Evolutionary conservation across 1,140 invertebrate species (phyloP).

Genomic region (Proales similis): DNA sequence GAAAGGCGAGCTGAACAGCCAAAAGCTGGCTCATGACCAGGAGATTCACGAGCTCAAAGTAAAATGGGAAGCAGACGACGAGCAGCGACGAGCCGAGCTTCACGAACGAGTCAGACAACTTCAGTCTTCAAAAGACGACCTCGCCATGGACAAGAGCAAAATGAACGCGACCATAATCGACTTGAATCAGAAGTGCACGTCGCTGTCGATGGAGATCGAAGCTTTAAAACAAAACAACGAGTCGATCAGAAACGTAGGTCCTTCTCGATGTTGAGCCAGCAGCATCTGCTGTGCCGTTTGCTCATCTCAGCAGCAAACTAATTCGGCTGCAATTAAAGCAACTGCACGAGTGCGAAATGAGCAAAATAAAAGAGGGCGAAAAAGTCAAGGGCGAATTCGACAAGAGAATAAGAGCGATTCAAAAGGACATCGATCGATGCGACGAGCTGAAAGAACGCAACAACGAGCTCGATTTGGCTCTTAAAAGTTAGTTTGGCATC

Average conservation of each 20-base stretch:
- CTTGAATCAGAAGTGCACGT: conserved; percentile 25
- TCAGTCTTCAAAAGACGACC: conserved; percentile 19
- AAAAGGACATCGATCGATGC: conserved; percentile 19
- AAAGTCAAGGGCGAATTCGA: conserved; percentile 29
- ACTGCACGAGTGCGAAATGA: conserved; percentile 11
- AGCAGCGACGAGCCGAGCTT: conserved; percentile 9
- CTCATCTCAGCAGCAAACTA: background rate
- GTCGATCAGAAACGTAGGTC: conserved; percentile 8
- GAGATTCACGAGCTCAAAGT: conserved; percentile 15
- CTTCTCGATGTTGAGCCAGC: background rate
- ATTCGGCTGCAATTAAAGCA: conserved; percentile 1
- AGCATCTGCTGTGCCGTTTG: background rate
- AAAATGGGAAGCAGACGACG: background rate
- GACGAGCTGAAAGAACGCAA: conserved; percentile 21
- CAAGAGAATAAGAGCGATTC: conserved; percentile 6
- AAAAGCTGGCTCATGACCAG: conserved; percentile 35
- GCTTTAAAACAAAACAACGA: conserved; percentile 33
- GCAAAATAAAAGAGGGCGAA: conserved; percentile 20
- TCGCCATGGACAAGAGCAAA: conserved; percentile 10
- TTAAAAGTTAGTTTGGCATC: conserved; percentile 8
- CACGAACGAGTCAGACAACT: conserved; percentile 10
- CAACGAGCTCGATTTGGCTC: conserved; percentile 1
- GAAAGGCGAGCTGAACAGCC: conserved; percentile 1
- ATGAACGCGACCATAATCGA: conserved; percentile 19
- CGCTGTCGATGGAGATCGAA: conserved; percentile 24